Conservation (phyloP, 2,888 invertebrate species). For the Steinernema hermaphroditum region DNA sequence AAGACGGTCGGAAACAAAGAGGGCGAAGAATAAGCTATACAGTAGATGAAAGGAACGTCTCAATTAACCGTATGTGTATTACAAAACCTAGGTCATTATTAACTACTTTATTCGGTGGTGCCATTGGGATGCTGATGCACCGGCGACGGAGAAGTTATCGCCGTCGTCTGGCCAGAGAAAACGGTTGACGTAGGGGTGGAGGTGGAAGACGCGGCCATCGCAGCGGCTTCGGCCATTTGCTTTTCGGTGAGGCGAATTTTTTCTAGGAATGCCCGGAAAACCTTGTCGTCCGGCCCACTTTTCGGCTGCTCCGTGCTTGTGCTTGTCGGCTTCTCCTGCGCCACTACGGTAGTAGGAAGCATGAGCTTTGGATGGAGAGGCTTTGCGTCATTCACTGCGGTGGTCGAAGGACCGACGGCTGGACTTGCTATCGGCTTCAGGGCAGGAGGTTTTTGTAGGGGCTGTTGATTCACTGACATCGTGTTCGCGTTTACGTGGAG, state of each 20-base stretch:
- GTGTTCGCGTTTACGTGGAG: constrained; percentile 24
- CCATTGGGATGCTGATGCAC: neutral
- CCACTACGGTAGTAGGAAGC: constrained; percentile 4
- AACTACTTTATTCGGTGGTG: neutral
- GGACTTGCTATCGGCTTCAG: neutral
- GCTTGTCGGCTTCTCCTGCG: neutral
- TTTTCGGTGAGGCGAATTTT: neutral
- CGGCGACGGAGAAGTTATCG: neutral
- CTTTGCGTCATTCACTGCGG: neutral
- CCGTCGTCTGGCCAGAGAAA: neutral
- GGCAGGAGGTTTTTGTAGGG: neutral
- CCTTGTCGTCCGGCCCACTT: constrained; percentile 24
- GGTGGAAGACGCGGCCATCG: neutral
- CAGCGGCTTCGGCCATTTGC: neutral
- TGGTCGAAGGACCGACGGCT: neutral
- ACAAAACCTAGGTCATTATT: constrained; percentile 2
- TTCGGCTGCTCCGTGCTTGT: neutral
- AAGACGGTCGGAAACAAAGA: neutral
- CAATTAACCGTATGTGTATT: constrained; percentile 18
- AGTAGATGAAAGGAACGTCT: neutral
- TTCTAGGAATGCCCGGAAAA: constrained; percentile 19
- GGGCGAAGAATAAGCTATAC: constrained; percentile 9
- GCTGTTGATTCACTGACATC: constrained; percentile 15
- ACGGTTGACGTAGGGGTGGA: neutral
- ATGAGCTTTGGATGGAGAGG: neutral